Evolutionary conservation across 2,113 vertebrate species (phyloP).

Genomic region (Phaethon lepturus): DNA sequence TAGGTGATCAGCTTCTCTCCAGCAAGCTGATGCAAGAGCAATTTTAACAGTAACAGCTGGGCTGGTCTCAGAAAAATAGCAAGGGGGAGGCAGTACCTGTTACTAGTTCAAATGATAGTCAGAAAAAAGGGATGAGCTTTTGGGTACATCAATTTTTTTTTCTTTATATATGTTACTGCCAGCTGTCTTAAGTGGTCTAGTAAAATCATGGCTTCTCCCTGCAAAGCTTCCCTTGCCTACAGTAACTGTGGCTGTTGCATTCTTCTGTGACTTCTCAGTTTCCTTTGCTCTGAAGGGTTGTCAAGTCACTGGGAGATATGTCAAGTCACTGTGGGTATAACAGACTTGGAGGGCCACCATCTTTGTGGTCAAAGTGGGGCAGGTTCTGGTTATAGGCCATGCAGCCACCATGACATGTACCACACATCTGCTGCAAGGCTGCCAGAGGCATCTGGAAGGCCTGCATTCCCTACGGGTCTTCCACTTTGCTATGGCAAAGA

Average conservation of each 20-base stretch:
- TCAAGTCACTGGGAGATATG: background rate
- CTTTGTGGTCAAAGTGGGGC: background rate
- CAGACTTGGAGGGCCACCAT: background rate
- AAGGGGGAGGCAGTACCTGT: background rate
- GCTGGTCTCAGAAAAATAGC: background rate
- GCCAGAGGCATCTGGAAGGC: background rate
- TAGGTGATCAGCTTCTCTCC: background rate
- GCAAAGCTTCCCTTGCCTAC: background rate
- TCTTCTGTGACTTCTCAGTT: background rate
- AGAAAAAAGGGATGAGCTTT: background rate
- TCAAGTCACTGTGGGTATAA: background rate
- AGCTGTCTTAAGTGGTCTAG: background rate
- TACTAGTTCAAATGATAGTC: background rate
- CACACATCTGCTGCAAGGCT: background rate
- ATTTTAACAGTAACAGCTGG: background rate
- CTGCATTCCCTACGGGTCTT: background rate
- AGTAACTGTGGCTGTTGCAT: background rate
- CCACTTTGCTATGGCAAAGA: background rate
- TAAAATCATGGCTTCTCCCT: background rate
- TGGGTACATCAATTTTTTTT: fast-evolving
- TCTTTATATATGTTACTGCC: background rate
- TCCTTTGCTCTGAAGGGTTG: background rate
- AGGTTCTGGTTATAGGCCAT: background rate
- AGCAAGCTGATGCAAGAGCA: background rate
- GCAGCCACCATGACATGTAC: too few species aligned